Evolutionary conservation across 92 coral and sea anemone species (phyloP), one percentile per base, ranked within the genome.

Genomic region (Diadumene lineata): DNA sequence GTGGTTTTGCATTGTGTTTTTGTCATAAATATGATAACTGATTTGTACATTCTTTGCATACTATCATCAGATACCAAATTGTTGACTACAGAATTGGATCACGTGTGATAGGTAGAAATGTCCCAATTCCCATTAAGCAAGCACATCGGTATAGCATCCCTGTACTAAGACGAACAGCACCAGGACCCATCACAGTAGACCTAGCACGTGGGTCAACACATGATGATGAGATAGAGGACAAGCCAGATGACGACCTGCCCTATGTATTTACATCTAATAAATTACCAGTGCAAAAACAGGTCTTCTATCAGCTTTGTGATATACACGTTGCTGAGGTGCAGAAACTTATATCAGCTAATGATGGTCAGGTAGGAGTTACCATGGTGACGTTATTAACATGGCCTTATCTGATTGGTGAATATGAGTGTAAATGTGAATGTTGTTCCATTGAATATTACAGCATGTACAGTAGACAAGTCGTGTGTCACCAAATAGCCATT

Each of bases 251-350:
- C 30, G 90, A 86, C 66, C 50, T 92, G 43, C 97, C 97, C 1
- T 96, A 96, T 29, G 99, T 92, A 17, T 96, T 91, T 60, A 81
- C 90, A 22, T 86, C 99, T 10, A 86, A 84, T 76, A 85, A 86
- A 79, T 81, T 88, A 64, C 99, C 99, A 0, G 55, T 61, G 34
- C 81, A 90, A 29, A 83, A 88, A 77, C 90, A 92, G 44, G 68
- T 96, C 62, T 86, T 96, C 68, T 96, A 92, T 80, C 99, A 96
- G 72, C 44, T 92, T 31, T 96, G 99, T 64, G 99, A 96, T 73
- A 62, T 96, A 11, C 99, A 89, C 50, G 87, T 90, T 48, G 81
- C 96, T 0, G 97, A 96, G 80, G 84, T 88, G 27, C 99, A 96
- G 80, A 72, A 78, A 31, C 63, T 96, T 21, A 79, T 96, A 19